Percentiles rank a stretch among this genome's conserved stretches.
Conservation (phyloP, 2,888 invertebrate genomes). For the Podabrus alpinus region DNA sequence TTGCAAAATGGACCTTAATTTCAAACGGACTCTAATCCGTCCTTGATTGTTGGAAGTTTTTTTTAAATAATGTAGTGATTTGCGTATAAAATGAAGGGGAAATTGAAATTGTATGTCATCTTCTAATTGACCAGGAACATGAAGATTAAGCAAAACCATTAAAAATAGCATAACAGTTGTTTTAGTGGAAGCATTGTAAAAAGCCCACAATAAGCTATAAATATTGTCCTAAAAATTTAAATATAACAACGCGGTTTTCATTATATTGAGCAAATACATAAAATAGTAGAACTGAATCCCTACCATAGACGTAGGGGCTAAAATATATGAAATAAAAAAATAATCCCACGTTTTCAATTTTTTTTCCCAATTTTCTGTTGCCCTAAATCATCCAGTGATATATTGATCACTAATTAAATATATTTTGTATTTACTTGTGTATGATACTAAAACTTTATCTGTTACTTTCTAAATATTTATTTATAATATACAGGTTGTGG, state of each 20-base stretch:
- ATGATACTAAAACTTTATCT: not conserved
- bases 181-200: not conserved
- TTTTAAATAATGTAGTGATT: no score
- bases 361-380: no score
- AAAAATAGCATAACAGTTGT: no score
- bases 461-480: not conserved
- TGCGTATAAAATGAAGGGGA: no score
- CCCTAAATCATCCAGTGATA: not conserved
- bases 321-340: no score
- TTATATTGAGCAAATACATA: not conserved
- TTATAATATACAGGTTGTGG: not conserved
- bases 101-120: no score
- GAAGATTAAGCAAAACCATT: no score
- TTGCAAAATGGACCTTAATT: no score
- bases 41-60: no score
- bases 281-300: not conserved
- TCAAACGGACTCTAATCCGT: no score
- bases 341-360: no score
- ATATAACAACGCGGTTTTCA: not conserved
- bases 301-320: no score
- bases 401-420: not conserved
- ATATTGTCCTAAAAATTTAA: not conserved
- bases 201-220: not conserved
- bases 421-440: not conserved
- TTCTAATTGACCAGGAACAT: not conserved